These are phyloP conservation scores for Genyomyrus donnyi DNA, from an alignment of 2,113 vertebrate species.

Conservation along the genomic window DNA sequence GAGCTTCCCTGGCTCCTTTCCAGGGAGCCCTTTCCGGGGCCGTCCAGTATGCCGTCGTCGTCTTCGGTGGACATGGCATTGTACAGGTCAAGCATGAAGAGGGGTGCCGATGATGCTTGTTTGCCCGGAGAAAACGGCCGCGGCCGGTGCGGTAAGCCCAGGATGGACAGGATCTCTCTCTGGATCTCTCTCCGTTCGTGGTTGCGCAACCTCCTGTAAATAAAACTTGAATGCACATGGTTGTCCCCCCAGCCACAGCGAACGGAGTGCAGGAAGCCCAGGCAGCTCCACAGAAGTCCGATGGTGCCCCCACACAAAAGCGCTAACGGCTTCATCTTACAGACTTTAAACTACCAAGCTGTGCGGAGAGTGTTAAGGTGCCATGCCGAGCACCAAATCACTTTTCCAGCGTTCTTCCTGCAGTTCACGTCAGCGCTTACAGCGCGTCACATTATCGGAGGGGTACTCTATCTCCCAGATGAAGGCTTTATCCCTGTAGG, in stretches of 20 bases:
- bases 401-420: background rate
- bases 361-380: background rate
- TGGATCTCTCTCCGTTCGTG: conserved; percentile 97
- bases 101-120: conserved; percentile 89
- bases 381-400: conserved; percentile 13
- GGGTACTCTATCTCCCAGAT: background rate
- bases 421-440: background rate
- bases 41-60: conserved; percentile 65
- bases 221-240: conserved; percentile 98
- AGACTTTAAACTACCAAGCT: background rate
- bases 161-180: conserved; percentile 96
- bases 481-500: background rate
- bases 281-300: conserved; percentile 80
- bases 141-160: conserved; percentile 93
- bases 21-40: conserved; percentile 64
- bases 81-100: conserved; percentile 99
- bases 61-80: conserved; percentile 94
- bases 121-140: conserved; percentile 93
- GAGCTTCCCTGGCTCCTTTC: conserved; percentile 66
- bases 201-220: conserved; percentile 94
- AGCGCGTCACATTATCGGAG: background rate
- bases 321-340: conserved; percentile 70
- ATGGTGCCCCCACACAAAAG: conserved; percentile 65
- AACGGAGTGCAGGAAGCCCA: conserved; percentile 73
- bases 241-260: conserved; percentile 82